phyloP scores from a whole-genome alignment of 2,113 vertebrate species.

The Mellivora capensis region DNA sequence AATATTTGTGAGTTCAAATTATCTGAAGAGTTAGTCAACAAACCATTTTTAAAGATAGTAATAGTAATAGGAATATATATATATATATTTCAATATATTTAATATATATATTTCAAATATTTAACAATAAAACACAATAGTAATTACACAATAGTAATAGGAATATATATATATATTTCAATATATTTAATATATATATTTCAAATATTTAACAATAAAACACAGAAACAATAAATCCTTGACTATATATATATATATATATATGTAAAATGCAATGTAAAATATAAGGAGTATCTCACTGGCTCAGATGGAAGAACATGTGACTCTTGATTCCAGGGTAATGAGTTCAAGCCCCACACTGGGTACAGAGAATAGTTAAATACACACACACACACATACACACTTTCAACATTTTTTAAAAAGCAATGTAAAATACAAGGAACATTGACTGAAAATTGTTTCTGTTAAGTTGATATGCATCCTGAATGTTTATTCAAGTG shows the following conservation, averaged over 20 bases:
- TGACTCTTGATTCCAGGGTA: background rate
- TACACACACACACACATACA: too few relatives aligned
- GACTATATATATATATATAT: background rate
- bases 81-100: background rate
- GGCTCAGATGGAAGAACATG: background rate
- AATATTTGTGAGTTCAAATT: background rate
- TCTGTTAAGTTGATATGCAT: background rate
- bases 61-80: too few relatives aligned
- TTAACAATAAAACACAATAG: background rate
- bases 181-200: background rate
- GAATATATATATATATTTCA: too few relatives aligned
- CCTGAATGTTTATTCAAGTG: background rate
- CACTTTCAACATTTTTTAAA: background rate
- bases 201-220: background rate
- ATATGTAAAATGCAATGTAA: background rate
- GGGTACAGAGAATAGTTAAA: background rate
- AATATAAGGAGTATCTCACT: background rate
- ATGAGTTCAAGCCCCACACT: background rate
- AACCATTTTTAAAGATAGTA: background rate
- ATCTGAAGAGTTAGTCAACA: background rate
- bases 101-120: background rate
- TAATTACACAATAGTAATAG: background rate
- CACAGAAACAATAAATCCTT: background rate
- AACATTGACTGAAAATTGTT: background rate
- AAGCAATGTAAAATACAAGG: background rate